Base-by-base conservation (phyloP, 2,888 invertebrate genomes). In the Autographa gamma region DNA sequence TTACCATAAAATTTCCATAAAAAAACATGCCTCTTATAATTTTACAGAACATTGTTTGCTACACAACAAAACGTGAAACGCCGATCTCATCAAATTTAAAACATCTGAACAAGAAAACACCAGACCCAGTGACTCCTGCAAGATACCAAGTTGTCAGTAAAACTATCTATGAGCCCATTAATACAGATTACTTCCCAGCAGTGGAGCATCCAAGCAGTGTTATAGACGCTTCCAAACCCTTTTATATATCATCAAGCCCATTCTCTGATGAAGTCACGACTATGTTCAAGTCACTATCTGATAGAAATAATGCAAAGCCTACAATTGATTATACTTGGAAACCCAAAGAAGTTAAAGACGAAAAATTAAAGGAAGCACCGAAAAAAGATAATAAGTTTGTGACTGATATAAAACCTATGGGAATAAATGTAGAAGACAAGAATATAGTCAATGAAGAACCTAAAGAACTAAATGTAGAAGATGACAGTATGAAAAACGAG, bases 211-310 rank as follows among this genome's bases (percentile, higher is more conserved):
- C 91, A 18, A 81, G 79, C 31, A 86, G 85, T 72, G 81, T 90
- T 58, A 73, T 90, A 67, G 92, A 92, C 16, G 74, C 88, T n/a
- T 77, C 84, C 3, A 88, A 88, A 71, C 93, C 92, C 16, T 93
- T 88, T 77, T 93, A 89, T 75, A 86, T 84, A n/a, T 87, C 81
- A 68, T 68, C 83, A 19, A 89, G 79, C 43, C 86, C 91, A 9
- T 93, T 93, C 79, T 79, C 89, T 31, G 78, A 87, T 25, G 91
- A 93, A 31, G 91, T 92, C 0, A 88, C 88, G 78, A 66, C 84
- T 3, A 82, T 84, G 43, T 91, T 89, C 63, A 88, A 82, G 64
- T 65, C 72, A 18, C 66, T 85, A 11, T 48, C 73, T 54, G 76
- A 71, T 32, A 59, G 38, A 14, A 65, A 68, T 0, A 83, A 79